phyloP scores from a whole-genome alignment of 2,113 vertebrate genomes.

The Vanacampus margaritifer region DNA sequence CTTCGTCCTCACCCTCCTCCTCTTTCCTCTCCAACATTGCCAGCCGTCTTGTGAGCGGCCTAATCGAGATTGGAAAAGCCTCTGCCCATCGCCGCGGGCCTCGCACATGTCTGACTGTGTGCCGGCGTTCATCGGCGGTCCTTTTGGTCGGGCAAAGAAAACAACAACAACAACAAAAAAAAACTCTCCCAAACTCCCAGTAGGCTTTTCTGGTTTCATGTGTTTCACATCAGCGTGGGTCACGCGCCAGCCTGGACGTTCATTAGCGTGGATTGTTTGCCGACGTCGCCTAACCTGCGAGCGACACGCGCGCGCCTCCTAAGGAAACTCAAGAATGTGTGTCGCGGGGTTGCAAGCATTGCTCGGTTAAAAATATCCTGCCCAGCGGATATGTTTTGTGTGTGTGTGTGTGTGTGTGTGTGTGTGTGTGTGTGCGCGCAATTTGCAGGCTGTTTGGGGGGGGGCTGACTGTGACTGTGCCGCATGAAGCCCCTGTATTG shows the following conservation, averaged over 20 bases:
- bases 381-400: slow-evolving; percentile 59
- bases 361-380: slow-evolving; percentile 69
- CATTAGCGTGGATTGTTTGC: slow-evolving; percentile 1
- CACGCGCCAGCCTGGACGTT: slow-evolving; percentile 4
- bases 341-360: slow-evolving; percentile 54
- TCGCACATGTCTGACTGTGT: slow-evolving; percentile 24
- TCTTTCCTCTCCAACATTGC: neutral
- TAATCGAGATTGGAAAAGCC: slow-evolving; percentile 44
- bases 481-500: slow-evolving; percentile 76
- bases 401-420: slow-evolving; percentile 13
- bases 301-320: slow-evolving; percentile 39
- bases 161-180: neutral
- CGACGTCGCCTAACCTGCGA: slow-evolving; percentile 41
- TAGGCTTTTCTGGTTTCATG: neutral
- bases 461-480: slow-evolving; percentile 63
- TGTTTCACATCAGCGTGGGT: slow-evolving; percentile 4
- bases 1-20: slow-evolving; percentile 14
- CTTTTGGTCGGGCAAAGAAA: neutral
- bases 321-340: slow-evolving; percentile 62
- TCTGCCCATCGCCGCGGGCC: slow-evolving; percentile 6
- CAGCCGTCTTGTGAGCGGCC: slow-evolving; percentile 36
- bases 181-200: slow-evolving; percentile 1
- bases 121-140: slow-evolving; percentile 13
- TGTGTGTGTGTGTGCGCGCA: slow-evolving; percentile 29
- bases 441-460: slow-evolving; percentile 51